Evolutionary conservation across 1,140 invertebrate genomes (phyloP).

Genomic region (Drosophila watanabei): DNA sequence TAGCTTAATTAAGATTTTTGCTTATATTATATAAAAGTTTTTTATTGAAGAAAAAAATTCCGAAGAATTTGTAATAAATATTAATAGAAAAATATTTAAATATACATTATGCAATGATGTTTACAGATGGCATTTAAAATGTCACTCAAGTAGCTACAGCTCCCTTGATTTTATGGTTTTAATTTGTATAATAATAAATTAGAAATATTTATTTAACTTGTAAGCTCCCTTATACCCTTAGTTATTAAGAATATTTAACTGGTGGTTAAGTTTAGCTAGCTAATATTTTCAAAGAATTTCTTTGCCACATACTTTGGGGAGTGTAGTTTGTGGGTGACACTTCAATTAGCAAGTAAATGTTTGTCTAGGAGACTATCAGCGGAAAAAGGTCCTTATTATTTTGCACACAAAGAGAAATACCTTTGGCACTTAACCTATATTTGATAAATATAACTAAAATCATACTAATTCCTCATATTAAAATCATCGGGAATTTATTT

Average conservation of each 20-base stretch:
- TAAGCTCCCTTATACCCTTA: not conserved
- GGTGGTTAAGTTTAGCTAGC: too few species aligned
- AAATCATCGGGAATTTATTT: not conserved
- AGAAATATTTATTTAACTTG: not conserved
- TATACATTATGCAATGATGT: too few species aligned
- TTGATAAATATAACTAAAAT: too few species aligned
- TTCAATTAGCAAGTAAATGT: conserved; percentile 62
- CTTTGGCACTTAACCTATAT: not conserved
- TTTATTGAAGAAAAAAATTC: not conserved
- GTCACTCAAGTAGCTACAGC: too few species aligned
- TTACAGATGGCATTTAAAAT: too few species aligned
- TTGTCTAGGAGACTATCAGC: conserved; percentile 23
- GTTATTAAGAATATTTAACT: not conserved
- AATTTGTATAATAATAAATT: too few species aligned
- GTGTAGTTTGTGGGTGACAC: conserved; percentile 25
- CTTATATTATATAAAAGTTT: too few species aligned
- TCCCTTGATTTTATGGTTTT: not conserved
- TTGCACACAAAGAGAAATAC: conserved; percentile 1
- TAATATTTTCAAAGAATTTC: not conserved
- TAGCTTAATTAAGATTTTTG: not conserved
- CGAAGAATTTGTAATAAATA: not conserved
- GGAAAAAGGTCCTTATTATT: conserved; percentile 28
- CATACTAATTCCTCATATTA: too few species aligned
- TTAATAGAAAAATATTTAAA: too few species aligned
- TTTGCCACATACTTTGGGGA: not conserved